Evolutionary conservation across 2,113 vertebrate genomes (phyloP).

Genomic region (Crotalus horridus): DNA sequence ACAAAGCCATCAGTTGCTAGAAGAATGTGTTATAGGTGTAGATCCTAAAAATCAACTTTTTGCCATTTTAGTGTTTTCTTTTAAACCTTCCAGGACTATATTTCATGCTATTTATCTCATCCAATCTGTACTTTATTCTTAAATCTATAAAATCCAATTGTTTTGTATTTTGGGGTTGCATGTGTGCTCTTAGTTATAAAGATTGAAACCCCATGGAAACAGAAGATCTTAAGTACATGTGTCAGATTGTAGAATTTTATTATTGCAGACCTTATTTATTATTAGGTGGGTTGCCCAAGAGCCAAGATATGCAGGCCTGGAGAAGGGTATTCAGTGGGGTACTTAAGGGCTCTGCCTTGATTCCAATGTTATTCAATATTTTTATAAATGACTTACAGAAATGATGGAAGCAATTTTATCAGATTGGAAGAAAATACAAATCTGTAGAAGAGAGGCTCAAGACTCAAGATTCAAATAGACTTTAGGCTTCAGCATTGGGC

Average conservation of each 20-base stretch:
- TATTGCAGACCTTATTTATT: not conserved
- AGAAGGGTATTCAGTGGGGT: not conserved
- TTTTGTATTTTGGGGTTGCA: not conserved
- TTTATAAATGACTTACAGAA: not conserved
- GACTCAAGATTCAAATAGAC: not conserved
- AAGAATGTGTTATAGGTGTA: constrained; percentile 32
- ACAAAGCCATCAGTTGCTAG: constrained; percentile 51
- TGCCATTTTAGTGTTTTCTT: not conserved
- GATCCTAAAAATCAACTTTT: not conserved
- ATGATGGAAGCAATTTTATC: not conserved
- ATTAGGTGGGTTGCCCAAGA: not conserved
- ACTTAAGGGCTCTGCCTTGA: not conserved
- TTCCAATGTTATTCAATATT: not conserved
- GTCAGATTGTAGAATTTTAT: not conserved
- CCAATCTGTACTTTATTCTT: not conserved
- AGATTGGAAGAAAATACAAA: not conserved
- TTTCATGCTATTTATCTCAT: not conserved
- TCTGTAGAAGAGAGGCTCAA: not conserved
- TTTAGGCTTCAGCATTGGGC: not conserved
- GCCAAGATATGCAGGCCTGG: not conserved
- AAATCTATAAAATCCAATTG: not conserved
- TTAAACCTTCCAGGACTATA: not conserved
- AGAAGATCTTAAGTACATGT: not conserved
- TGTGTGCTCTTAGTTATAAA: not conserved
- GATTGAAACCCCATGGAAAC: not conserved